These are phyloP conservation scores for Wiebesia pumilae DNA, from an alignment of 1,140 invertebrate species.

Conservation along the genomic window DNA sequence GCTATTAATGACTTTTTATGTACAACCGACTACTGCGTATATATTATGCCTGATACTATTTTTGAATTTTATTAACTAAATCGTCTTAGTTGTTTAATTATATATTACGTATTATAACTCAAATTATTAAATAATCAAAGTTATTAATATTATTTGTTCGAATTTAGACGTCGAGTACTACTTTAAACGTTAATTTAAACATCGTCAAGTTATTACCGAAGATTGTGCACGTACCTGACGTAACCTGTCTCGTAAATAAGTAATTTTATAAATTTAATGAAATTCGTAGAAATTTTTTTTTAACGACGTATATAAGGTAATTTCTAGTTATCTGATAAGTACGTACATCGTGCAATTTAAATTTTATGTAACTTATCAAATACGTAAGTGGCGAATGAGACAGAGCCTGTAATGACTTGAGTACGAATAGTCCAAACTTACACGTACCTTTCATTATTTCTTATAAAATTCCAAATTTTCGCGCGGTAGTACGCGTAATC, in stretches of 20 bases:
- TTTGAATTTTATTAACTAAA: too few relatives aligned
- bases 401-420: background rate
- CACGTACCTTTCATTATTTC: too few relatives aligned
- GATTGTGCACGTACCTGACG: background rate
- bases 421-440: background rate
- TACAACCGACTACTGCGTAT: too few relatives aligned
- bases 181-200: background rate
- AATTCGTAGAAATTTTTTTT: background rate
- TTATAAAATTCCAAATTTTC: too few relatives aligned
- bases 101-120: too few relatives aligned
- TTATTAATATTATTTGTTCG: too few relatives aligned
- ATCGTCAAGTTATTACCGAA: background rate
- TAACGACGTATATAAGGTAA: background rate
- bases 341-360: background rate
- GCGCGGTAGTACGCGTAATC: too few relatives aligned
- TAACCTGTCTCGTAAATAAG: background rate
- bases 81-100: too few relatives aligned
- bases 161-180: background rate
- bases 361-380: constrained; percentile 18
- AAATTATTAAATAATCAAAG: too few relatives aligned
- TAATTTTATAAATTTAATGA: background rate
- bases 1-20: too few relatives aligned
- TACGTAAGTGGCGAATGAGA: background rate
- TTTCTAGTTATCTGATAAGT: background rate
- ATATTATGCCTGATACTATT: too few relatives aligned